Conservation (phyloP, 2,797 vertebrate species). For the Vipera ursinii region DNA sequence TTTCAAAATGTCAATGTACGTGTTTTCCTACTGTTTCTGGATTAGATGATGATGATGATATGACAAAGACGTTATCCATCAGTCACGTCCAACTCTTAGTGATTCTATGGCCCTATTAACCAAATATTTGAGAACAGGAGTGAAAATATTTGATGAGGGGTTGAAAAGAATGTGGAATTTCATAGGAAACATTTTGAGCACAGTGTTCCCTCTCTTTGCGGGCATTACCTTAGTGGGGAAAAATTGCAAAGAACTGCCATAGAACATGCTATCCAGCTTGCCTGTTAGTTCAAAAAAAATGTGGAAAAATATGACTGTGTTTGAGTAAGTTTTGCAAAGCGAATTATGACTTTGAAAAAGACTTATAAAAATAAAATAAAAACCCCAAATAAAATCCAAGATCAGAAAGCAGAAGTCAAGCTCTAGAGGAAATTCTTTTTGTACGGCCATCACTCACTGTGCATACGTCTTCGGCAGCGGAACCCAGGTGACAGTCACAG, state of each 20-base stretch:
- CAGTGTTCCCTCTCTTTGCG: background rate
- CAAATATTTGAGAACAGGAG: too few relatives aligned
- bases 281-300: background rate
- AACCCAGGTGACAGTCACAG: background rate
- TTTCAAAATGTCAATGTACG: background rate
- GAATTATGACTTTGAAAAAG: background rate
- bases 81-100: background rate
- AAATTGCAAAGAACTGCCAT: background rate
- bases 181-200: background rate
- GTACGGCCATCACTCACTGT: background rate
- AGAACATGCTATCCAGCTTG: background rate
- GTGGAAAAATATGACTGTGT: background rate
- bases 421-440: slow-evolving; percentile 20
- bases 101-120: background rate
- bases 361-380: too few relatives aligned
- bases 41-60: background rate
- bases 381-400: too few relatives aligned
- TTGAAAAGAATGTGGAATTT: background rate
- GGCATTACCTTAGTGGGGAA: background rate
- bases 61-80: background rate
- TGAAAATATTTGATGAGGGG: background rate
- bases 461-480: background rate
- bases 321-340: background rate
- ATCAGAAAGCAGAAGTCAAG: background rate
- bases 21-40: background rate